Evolutionary conservation across 2,888 invertebrate genomes (phyloP), one percentile per base, ranked within the genome.

Genomic region (Patella ulyssiponensis): DNA sequence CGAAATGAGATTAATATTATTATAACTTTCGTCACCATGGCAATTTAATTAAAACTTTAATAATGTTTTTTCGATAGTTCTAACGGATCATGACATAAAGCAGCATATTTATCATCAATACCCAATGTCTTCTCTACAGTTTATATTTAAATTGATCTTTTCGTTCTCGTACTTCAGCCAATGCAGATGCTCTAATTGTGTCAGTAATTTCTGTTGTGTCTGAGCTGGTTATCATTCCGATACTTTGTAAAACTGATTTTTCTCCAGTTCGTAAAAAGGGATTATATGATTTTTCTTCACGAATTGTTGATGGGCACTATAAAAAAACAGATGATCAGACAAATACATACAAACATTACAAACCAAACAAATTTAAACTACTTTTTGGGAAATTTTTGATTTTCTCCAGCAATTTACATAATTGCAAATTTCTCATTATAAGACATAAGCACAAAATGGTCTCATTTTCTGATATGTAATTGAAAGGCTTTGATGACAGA

Each of bases 221-320:
- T 44, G 82, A 79, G 27, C 80, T 78, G 12, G 72, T 78, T 3
- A 80, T 52, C 51, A 86, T 71, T 0, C 87, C 87, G 17, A 89
- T 56, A 7, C 81, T 76, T 27, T 81, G 72, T 17, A 87, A 75
- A n/a, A 90, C 75, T 20, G 81, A 73, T 23, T 84, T 84, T 20
- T 87, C 83, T 54, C 79, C 74, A 56, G 88, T 88, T 20, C 90
- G 82, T 79, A 90, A 80, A 77, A 89, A 90, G 33, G 90, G 90
- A 78, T 90, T 90, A 81, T 89, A 90, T 4, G 76, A 75, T 71
- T 87, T 86, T 73, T 90, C 90, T 73, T 90, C 90, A 33, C 78
- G 83, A 5, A 90, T 79, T 9, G 86, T 88, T 7, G 89, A 88
- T 23, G 90, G 90, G 81, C 87, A 86, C 90, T 90, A 83, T 27